Evolutionary conservation across 2,888 invertebrate species (phyloP), one percentile per base, ranked within the genome.

Genomic region (Nysson spinosus): DNA sequence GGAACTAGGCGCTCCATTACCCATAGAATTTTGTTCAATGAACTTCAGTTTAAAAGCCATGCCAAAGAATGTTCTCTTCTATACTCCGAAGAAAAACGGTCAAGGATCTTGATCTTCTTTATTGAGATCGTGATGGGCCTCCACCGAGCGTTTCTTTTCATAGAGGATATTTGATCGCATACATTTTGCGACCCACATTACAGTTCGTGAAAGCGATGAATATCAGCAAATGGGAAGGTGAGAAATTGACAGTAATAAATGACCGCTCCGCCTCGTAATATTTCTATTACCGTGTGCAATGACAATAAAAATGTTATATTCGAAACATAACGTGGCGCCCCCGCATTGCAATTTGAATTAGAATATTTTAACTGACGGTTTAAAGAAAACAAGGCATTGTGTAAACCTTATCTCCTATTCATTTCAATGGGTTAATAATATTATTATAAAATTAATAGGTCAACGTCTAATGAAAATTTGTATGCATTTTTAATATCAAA

Each of bases 101-200:
- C 43, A 30, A 39, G 37, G 44, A 30, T 20, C 14, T 20, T 11
- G 37, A 5, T 42, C 24, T 40, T 16, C 14, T 47, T 55, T 35
- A 43, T 50, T 16, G 43, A 42, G 30, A 12, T 28, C 12, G 32
- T 49, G 14, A 37, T 19, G 12, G 42, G 14, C n/a, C n/a, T n/a
- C n/a, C n/a, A 30, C 11, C 26, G 35, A 43, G 22, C 32, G 22
- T 32, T 32, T 43, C 22, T 28, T 11, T 42, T 34, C 19, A 19
- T n/a, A 9, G 39, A 44, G 43, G 42, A 65, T 64, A 63, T 69
- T 64, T 55, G 58, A 51, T 69, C 64, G 63, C 47, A 56, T 60
- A 69, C 51, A 64, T 60, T 61, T 49, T 20, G 22, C 16, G 26
- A 56, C 52, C 65, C 35, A 51, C 40, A 52, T 70, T 42, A 49